Conservation (phyloP, 2,797 vertebrate species). For the Pseudochirops corinnae region DNA sequence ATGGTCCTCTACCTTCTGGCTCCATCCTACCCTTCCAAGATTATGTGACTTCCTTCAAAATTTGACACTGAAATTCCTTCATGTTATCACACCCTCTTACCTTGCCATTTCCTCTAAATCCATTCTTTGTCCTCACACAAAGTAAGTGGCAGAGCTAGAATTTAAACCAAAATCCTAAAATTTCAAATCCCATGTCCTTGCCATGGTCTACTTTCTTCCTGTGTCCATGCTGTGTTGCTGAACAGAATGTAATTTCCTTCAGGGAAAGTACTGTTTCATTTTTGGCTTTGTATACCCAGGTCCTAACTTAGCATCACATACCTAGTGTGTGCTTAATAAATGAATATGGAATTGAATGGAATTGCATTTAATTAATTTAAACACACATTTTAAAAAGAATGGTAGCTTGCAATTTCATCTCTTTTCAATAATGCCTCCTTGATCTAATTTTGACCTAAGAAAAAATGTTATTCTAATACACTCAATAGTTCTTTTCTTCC, state of each 20-base stretch:
- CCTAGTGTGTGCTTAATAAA: not conserved
- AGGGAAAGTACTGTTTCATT: not conserved
- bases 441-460: not conserved
- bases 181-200: not conserved
- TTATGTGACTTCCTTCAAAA: not conserved
- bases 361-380: not conserved
- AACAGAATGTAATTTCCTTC: not conserved
- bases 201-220: not conserved
- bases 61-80: not conserved
- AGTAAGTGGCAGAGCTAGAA: not conserved
- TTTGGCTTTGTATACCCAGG: not conserved
- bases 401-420: not conserved
- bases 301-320: not conserved
- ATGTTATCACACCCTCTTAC: not conserved
- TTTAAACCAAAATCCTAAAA: not conserved
- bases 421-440: not conserved
- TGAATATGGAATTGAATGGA: not conserved
- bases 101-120: not conserved
- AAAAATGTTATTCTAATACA: constrained; percentile 9
- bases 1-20: not conserved
- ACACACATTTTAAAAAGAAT: not conserved
- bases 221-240: not conserved
- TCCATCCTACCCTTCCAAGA: not conserved
- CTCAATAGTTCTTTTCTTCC: not conserved
- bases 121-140: not conserved